These are phyloP conservation scores for Bothrops jararaca DNA, from an alignment of 2,113 vertebrate genomes.

Conservation along the genomic window DNA sequence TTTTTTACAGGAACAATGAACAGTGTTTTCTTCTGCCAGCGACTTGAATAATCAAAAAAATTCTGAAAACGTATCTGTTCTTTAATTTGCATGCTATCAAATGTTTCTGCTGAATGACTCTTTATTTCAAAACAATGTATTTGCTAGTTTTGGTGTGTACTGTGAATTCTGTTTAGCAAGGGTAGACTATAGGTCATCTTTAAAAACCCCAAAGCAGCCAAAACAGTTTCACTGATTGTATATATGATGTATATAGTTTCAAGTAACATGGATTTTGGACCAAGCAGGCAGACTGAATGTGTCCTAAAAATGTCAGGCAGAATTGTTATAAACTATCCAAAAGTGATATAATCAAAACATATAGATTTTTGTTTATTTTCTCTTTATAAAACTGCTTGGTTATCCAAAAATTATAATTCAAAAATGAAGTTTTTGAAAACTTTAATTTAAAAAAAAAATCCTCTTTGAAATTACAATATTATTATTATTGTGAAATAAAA, in stretches of 20 bases:
- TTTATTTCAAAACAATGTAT: constrained; percentile 66
- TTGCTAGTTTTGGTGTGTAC: constrained; percentile 68
- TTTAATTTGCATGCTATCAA: constrained; percentile 78
- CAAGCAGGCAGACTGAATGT: constrained; percentile 73
- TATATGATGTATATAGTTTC: constrained; percentile 70
- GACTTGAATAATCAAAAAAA: constrained; percentile 68
- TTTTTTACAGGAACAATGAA: constrained; percentile 85
- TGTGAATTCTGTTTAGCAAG: constrained; percentile 74
- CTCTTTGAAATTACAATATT: constrained; percentile 30
- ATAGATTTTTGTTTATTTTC: constrained; percentile 81
- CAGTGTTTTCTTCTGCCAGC: constrained; percentile 72
- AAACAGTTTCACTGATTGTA: constrained; percentile 70
- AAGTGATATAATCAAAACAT: constrained; percentile 66
- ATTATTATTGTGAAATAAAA: constrained; percentile 14
- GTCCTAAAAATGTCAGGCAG: constrained; percentile 60
- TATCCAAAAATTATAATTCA: constrained; percentile 87
- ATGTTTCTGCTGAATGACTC: constrained; percentile 64
- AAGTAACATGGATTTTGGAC: constrained; percentile 52
- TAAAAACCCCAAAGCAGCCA: constrained; percentile 64
- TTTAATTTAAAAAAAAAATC: constrained; percentile 37
- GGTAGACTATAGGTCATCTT: constrained; percentile 72
- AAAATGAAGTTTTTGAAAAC: constrained; percentile 81
- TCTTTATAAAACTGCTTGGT: constrained; percentile 86
- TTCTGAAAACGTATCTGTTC: constrained; percentile 62
- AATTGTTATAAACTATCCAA: constrained; percentile 68